A percentile compares a stretch with the other conserved stretches of the same genome.
Conservation (phyloP, 2,888 invertebrate genomes). For the Tetranychus truncatus region DNA sequence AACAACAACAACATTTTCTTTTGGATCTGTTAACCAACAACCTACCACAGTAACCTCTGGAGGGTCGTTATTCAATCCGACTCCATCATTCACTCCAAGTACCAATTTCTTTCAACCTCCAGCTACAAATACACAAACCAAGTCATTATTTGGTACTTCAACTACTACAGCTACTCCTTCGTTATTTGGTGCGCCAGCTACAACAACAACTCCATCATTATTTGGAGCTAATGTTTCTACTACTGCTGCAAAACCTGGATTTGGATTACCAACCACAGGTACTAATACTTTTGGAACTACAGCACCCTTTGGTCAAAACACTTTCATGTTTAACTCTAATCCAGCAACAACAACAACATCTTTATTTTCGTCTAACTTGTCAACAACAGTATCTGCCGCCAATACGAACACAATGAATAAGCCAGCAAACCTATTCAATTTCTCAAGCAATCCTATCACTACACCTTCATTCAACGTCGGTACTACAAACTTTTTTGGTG, state of each 20-base stretch:
- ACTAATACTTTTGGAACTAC: slow-evolving; percentile 20
- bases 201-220: slow-evolving; percentile 40
- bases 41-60: slow-evolving; percentile 5
- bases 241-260: slow-evolving; percentile 21
- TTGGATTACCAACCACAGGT: background rate
- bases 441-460: background rate
- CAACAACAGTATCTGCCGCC: slow-evolving; percentile 27
- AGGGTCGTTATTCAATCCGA: slow-evolving; percentile 10
- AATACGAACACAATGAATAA: slow-evolving; percentile 37
- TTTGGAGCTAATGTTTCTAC: slow-evolving; percentile 33
- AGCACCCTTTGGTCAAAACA: background rate
- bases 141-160: slow-evolving; percentile 16
- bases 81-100: slow-evolving; percentile 4
- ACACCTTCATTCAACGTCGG: slow-evolving; percentile 32
- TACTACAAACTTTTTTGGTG: background rate
- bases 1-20: slow-evolving; percentile 13
- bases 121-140: slow-evolving; percentile 27
- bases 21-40: background rate
- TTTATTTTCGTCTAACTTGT: background rate
- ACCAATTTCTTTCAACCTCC: slow-evolving; percentile 29
- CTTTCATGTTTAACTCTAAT: background rate
- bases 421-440: background rate
- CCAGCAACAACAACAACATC: background rate
- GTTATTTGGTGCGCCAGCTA: slow-evolving; percentile 37
- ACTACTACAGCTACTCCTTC: slow-evolving; percentile 7